Percentiles rank a stretch among this genome's conserved stretches.
Evolutionary conservation across 2,113 vertebrate species (phyloP).

Genomic region (Donacobius atricapilla): DNA sequence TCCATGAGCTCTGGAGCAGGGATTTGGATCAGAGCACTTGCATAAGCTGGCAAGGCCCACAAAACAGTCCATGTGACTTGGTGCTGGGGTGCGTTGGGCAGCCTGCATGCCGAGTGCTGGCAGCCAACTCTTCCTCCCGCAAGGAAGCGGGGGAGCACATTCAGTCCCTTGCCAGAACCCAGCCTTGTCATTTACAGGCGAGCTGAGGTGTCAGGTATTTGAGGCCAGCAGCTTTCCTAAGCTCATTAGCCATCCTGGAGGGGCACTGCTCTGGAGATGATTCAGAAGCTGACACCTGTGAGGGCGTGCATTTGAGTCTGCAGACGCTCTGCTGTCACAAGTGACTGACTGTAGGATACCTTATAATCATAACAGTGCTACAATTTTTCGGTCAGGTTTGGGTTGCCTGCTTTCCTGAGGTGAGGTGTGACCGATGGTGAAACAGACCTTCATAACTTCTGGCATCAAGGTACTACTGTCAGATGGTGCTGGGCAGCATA

Average conservation of each 20-base stretch:
- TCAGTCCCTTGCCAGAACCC: not conserved
- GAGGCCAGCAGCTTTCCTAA: not conserved
- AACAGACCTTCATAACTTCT: not conserved
- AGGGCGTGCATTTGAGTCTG: not conserved
- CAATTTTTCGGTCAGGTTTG: not conserved
- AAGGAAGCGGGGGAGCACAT: not conserved
- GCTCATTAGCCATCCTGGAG: not conserved
- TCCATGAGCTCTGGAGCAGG: not conserved
- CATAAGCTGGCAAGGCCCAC: not conserved
- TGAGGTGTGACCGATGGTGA: not conserved
- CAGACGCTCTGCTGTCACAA: not conserved
- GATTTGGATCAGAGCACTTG: constrained; percentile 30
- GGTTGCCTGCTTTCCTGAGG: not conserved
- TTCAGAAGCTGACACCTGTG: not conserved
- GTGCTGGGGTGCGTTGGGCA: not conserved
- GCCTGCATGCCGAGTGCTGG: not conserved
- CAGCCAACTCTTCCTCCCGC: not conserved
- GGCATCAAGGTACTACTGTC: not conserved
- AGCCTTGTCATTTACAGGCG: not conserved
- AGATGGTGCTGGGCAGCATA: not conserved
- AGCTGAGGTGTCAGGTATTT: not conserved
- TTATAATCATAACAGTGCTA: not conserved
- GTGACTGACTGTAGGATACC: not conserved
- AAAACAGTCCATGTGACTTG: not conserved
- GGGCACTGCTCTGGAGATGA: not conserved